Conservation (phyloP, 2,888 invertebrate genomes). For the Nemurella pictetii region DNA sequence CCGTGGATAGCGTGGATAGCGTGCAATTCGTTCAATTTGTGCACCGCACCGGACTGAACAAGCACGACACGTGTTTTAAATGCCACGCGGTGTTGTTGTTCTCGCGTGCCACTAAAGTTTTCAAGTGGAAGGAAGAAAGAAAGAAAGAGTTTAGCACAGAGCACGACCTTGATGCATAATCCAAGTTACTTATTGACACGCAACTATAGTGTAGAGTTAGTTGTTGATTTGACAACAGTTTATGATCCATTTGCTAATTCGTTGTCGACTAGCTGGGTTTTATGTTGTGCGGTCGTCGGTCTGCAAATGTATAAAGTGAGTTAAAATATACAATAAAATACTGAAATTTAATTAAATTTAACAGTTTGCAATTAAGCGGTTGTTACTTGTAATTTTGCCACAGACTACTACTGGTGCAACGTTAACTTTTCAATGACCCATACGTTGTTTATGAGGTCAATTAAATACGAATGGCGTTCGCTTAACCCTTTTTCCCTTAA, state of each 20-base stretch:
- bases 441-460: no score
- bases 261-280: not conserved
- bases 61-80: not conserved
- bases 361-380: no score
- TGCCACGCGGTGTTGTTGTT: not conserved
- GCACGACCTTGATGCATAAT: not conserved
- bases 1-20: no score
- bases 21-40: not conserved
- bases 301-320: not conserved
- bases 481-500: no score
- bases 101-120: not conserved
- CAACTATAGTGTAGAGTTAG: no score
- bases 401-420: no score
- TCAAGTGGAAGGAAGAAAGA: not conserved
- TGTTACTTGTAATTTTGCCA: no score
- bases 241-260: not conserved
- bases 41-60: not conserved
- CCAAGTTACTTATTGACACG: not conserved
- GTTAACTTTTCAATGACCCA: no score
- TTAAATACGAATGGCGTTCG: no score
- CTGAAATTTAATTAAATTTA: no score
- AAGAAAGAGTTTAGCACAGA: not conserved
- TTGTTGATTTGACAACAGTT: no score
- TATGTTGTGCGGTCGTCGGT: not conserved
- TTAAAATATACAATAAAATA: no score